Evolutionary conservation across 2,113 vertebrate genomes (phyloP), one percentile per base, ranked within the genome.

Genomic region (Odobenus rosmarus): DNA sequence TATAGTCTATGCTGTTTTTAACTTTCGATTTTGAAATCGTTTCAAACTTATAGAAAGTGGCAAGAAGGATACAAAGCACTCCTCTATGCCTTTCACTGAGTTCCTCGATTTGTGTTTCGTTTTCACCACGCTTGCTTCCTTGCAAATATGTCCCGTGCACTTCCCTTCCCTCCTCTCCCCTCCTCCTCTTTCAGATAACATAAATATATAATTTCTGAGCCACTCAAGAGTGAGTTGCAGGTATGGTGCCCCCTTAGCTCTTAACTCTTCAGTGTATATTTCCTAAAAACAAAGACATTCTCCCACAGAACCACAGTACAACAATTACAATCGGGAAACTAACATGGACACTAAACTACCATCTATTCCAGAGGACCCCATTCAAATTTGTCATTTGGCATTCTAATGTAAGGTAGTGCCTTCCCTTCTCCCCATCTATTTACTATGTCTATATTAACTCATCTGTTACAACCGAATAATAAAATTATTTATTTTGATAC

Each of bases 21-120:
- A 39, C 55, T 71, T 96, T 76, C 49, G 51, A 86, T 76, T 89
- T 96, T 86, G 67, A 90, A 93, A 61, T 90, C 31, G 46, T 74
- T 93, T 88, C 49, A 72, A 86, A 93, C 61, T n/a, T 86, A 87
- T 15, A 80, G 51, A 83, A 88, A 76, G 24, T 76, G 84, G 67
- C 46, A 62, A 62, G 53, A 72, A 90, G 23, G 14, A 28, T 64
- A 49, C 55, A 36, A 81, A 82, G 86, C 46, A 81, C 51, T 80
- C 83, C 13, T 77, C 8, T 7, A 18, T 39, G 10, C 24, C 51
- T 86, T 83, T 64, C 36, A 39, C 11, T 3, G 4, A 51, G 33
- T 39, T 53, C 33, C 39, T 69, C 4, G 4, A 24, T 31, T 31
- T 46, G 8, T 12, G n/a, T 72, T 26, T 86, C 42, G 55, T 0